phyloP scores from a whole-genome alignment of 2,113 vertebrate genomes.

The Solea solea region DNA sequence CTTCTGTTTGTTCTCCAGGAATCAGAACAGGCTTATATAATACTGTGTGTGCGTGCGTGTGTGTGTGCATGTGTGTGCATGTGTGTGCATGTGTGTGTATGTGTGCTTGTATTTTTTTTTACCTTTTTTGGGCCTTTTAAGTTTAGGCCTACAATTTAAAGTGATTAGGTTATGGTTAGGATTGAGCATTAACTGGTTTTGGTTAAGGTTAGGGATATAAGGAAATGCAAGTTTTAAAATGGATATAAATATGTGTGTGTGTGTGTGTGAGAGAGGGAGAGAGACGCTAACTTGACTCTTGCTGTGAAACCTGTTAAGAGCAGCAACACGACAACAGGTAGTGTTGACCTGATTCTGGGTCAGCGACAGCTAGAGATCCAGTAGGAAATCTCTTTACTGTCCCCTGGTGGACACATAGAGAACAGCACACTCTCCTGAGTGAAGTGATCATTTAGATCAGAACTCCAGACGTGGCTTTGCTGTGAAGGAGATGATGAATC shows the following conservation, averaged over 20 bases:
- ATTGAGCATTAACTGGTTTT: no score
- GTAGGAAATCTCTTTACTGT: constrained; percentile 8
- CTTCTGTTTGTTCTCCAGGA: constrained; percentile 55
- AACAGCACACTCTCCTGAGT: not conserved
- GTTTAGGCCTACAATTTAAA: no score
- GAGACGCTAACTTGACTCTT: not conserved
- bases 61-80: not conserved
- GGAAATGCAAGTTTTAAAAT: not conserved
- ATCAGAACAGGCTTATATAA: constrained; percentile 60
- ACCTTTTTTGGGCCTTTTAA: no score
- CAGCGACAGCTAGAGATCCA: constrained; percentile 7
- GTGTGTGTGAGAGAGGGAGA: constrained; percentile 2
- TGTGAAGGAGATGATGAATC: not conserved
- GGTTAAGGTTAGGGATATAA: no score
- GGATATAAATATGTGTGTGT: not conserved
- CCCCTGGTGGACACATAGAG: constrained; percentile 38
- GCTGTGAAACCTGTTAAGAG: not conserved
- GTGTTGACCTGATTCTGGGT: constrained; percentile 40
- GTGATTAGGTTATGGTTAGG: no score
- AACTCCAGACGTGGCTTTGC: not conserved
- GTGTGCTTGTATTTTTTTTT: no score
- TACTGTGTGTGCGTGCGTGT: constrained; percentile 21
- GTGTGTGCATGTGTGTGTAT: constrained; percentile 1
- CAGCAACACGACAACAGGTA: constrained; percentile 10
- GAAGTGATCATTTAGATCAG: no score